Conservation (phyloP, 1,140 invertebrate genomes). For the Trinorchestia longiramus region DNA sequence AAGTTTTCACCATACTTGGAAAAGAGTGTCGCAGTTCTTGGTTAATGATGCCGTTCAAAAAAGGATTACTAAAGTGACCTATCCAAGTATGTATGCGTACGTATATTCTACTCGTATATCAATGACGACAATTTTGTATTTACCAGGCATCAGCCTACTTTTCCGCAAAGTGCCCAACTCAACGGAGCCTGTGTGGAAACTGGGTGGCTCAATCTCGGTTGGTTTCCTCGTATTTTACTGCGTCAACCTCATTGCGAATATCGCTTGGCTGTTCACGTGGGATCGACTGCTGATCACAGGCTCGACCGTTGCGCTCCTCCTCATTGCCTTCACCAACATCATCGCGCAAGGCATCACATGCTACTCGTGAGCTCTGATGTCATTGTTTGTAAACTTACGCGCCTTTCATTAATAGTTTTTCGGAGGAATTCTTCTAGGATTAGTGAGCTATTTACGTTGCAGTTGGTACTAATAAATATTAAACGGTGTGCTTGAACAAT, state of each 20-base stretch:
- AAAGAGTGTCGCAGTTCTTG: background rate
- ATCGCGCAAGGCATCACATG: conserved; percentile 3
- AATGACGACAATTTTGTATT: background rate
- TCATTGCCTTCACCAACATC: conserved; percentile 41
- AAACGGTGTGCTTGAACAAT: background rate
- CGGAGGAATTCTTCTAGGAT: background rate
- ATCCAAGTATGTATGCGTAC: background rate
- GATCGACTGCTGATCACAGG: conserved; percentile 1
- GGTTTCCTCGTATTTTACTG: conserved; percentile 3
- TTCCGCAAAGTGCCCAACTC: conserved; percentile 16
- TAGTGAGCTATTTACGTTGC: background rate
- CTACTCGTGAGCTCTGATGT: background rate
- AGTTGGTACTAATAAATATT: background rate
- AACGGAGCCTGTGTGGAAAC: background rate
- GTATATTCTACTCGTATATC: background rate
- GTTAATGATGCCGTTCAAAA: background rate
- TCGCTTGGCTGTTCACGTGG: conserved; percentile 21
- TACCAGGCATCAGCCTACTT: conserved; percentile 2
- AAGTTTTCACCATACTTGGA: background rate
- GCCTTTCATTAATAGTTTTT: background rate
- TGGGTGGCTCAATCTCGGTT: background rate
- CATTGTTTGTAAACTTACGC: background rate
- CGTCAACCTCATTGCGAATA: conserved; percentile 3
- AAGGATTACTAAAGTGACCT: background rate
- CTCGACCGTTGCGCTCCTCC: background rate